phyloP scores from a whole-genome alignment of 2,888 invertebrate genomes.

The Pristionchus fissidentatus region DNA sequence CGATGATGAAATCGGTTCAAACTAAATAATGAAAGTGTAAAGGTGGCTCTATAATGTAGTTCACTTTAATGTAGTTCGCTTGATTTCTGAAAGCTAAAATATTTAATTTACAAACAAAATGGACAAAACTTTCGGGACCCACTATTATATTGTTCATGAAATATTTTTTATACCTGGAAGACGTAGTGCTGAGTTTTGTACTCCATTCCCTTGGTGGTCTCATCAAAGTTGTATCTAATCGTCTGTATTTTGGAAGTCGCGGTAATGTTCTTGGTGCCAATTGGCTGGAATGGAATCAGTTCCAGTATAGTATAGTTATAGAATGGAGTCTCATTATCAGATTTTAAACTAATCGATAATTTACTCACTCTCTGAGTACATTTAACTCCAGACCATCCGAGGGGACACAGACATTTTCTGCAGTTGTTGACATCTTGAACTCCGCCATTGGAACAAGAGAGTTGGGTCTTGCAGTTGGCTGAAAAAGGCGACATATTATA shows the following conservation, averaged over 20 bases:
- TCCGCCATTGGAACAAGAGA: constrained; percentile 19
- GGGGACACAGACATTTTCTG: not conserved
- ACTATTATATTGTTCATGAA: too few species aligned
- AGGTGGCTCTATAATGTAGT: too few species aligned
- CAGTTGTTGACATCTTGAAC: constrained; percentile 9
- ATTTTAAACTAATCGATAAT: too few species aligned
- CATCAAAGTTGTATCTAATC: not conserved
- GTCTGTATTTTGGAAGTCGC: constrained; percentile 8
- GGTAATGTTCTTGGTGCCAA: not conserved
- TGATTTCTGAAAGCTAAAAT: too few species aligned
- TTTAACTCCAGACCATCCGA: constrained; percentile 22
- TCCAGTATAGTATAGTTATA: not conserved
- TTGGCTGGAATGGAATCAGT: not conserved
- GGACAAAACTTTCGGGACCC: too few species aligned
- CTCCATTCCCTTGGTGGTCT: not conserved
- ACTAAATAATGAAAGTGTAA: too few species aligned
- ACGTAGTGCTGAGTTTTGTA: constrained; percentile 16
- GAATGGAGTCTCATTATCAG: too few species aligned
- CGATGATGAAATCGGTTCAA: too few species aligned
- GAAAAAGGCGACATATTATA: not conserved
- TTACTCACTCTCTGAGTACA: not conserved
- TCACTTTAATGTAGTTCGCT: too few species aligned
- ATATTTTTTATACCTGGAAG: too few species aligned
- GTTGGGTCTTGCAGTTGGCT: not conserved
- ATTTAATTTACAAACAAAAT: not conserved